Evolutionary conservation across 2,113 vertebrate species (phyloP).

Genomic region (Danionella cerebrum): DNA sequence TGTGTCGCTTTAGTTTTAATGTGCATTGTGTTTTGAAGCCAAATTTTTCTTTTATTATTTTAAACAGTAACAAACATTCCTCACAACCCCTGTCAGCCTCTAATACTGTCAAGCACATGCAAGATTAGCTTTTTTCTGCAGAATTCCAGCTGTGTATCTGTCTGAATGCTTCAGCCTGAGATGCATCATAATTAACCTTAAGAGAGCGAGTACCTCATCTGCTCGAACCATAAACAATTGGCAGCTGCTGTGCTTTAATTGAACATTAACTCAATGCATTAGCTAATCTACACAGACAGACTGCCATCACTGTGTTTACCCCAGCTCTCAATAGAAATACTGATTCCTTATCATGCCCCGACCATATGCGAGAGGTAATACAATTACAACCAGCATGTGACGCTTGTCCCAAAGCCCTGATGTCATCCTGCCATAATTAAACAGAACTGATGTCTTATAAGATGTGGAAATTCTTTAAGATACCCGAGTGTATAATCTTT

Average conservation of each 20-base stretch:
- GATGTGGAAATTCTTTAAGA: too few species aligned
- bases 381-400: background rate
- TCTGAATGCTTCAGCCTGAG: background rate
- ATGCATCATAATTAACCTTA: constrained; percentile 2
- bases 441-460: too few species aligned
- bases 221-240: background rate
- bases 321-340: background rate
- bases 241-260: constrained; percentile 1
- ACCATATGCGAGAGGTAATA: background rate
- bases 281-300: background rate
- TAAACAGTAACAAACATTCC: too few species aligned
- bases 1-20: too few species aligned
- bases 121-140: background rate
- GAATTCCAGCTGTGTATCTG: background rate
- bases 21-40: too few species aligned
- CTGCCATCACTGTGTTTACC: constrained; percentile 7
- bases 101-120: background rate
- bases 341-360: background rate
- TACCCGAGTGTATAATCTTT: too few species aligned
- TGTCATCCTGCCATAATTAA: background rate
- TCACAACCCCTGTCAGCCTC: background rate
- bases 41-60: too few species aligned
- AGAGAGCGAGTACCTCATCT: background rate
- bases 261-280: background rate
- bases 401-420: background rate